Evolutionary conservation across 2,888 invertebrate species (phyloP).

Genomic region (Timema podura): DNA sequence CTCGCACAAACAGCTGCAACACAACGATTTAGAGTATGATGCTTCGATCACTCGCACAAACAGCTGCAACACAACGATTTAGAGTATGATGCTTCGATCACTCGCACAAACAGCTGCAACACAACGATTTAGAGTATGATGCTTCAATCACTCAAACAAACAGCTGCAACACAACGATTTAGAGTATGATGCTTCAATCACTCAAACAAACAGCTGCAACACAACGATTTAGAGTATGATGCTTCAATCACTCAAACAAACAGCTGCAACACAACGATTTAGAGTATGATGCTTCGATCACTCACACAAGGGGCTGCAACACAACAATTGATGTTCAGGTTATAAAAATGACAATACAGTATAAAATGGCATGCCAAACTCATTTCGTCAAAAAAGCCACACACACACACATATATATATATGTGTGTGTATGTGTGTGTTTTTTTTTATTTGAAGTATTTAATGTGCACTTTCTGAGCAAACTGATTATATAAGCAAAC

Average conservation of each 20-base stretch:
- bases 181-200: constrained; percentile 91
- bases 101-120: constrained; percentile 78
- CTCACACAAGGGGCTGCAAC: constrained; percentile 77
- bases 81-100: constrained; percentile 91
- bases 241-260: constrained; percentile 92
- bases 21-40: constrained; percentile 90
- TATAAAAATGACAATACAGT: no score
- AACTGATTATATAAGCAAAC: no score
- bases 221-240: constrained; percentile 90
- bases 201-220: constrained; percentile 77
- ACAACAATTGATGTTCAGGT: no score
- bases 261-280: constrained; percentile 66
- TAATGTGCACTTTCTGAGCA: no score
- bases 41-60: constrained; percentile 92
- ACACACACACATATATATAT: no score
- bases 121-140: constrained; percentile 90
- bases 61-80: constrained; percentile 66
- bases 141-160: constrained; percentile 92
- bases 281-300: constrained; percentile 91
- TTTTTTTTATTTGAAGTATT: no score
- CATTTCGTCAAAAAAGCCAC: no score
- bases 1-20: constrained; percentile 78
- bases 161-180: constrained; percentile 66
- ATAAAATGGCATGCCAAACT: no score
- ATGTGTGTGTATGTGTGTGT: no score